Base-by-base conservation (phyloP, 2,797 vertebrate species). In the Microhierax caerulescens region DNA sequence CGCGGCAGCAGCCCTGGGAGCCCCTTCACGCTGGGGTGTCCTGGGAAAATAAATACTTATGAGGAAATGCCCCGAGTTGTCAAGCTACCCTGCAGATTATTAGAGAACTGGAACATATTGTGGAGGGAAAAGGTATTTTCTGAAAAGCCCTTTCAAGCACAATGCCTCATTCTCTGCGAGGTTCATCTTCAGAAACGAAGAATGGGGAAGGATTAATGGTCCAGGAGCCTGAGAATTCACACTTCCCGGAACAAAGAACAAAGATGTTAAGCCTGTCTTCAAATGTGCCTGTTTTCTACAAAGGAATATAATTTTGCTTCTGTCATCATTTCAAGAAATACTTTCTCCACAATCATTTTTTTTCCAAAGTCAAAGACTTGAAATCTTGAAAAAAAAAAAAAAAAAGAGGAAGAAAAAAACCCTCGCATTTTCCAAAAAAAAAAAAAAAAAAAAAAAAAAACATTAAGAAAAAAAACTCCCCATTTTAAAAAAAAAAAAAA, bases 231-330 rank as follows among this genome's bases (percentile, higher is more conserved):
- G 81, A 75, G 67, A 95, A 95, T 85, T 91, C 53, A n/a, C 93
- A 90, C 90, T 97, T 96, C 92, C 95, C 36, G 28, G 81, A 94
- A 77, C 94, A 94, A 94, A 95, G 95, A 97, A 95, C 93, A 95
- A 97, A 98, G 95, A 88, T 24, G 67, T 30, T 69, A 82, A 96
- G 83, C 65, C 73, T 85, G 75, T 45, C 91, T 97, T 95, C 96
- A 97, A 97, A 97, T 96, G 92, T 75, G 68, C 56, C 83, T 96
- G 73, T 93, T 98, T 97, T 96, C 94, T 96, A 97, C 95, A 97
- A 97, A 98, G 91, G 89, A 94, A 93, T 96, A 93, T 90, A 97
- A 96, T 94, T 97, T 91, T 95, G 90, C 92, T 97, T 97, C 91
- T 97, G 87, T 98, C 95, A 96, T 97, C 93, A 90, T 85, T 97